phyloP scores from a whole-genome alignment of 2,888 invertebrate genomes.

The Phytoseiulus persimilis region DNA sequence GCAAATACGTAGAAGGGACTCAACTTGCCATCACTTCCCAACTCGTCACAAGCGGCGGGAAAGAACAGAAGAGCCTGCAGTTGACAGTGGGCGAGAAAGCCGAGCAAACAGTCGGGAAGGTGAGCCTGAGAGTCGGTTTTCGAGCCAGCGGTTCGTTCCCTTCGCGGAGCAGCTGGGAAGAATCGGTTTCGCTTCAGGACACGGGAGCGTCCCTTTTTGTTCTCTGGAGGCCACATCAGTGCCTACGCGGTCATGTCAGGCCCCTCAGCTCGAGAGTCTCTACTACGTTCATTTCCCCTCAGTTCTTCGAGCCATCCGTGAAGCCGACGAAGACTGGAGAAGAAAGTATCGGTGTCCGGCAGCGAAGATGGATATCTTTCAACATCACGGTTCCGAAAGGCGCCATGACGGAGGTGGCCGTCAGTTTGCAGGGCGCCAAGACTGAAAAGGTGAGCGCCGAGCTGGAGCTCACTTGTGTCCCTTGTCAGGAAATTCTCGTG shows the following conservation, averaged over 20 bases:
- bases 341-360: conserved; percentile 41
- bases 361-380: conserved; percentile 45
- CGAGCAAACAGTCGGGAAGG: conserved; percentile 10
- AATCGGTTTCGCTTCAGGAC: too few relatives aligned
- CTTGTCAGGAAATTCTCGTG: too few relatives aligned
- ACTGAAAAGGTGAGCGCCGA: conserved; percentile 9
- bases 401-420: conserved; percentile 43
- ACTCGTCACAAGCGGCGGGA: conserved; percentile 14
- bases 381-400: conserved; percentile 45
- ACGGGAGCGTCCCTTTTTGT: too few relatives aligned
- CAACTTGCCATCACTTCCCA: conserved; percentile 9
- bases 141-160: too few relatives aligned
- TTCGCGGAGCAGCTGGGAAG: too few relatives aligned
- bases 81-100: conserved; percentile 8
- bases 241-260: too few relatives aligned
- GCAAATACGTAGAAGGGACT: conserved; percentile 23
- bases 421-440: conserved; percentile 41
- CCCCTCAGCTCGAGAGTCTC: too few relatives aligned
- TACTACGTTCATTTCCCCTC: too few relatives aligned
- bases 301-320: conserved; percentile 19
- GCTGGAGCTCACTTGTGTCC: not conserved
- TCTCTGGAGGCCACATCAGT: too few relatives aligned
- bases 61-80: conserved; percentile 11
- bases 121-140: not conserved
- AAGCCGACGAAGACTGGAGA: not conserved